A percentile compares a stretch with the other conserved stretches of the same genome.
These are phyloP conservation scores for Sebastes goodei DNA, from an alignment of 2,797 vertebrate species.

Conservation along the genomic window DNA sequence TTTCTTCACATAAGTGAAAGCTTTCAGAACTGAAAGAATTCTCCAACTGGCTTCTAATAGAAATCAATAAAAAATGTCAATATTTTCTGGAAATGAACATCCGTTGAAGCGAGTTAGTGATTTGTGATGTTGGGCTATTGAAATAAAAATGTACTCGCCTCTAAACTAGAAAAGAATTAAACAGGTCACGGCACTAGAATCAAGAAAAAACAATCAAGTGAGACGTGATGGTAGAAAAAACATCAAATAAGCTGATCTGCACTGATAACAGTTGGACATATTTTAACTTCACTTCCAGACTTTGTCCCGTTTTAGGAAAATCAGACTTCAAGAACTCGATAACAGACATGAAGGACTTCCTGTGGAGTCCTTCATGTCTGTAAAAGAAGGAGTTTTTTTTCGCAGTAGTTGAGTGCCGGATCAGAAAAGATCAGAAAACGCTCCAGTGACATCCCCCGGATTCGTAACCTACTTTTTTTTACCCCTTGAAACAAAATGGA, in stretches of 20 bases:
- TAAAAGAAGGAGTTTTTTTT: neutral
- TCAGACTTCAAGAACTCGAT: neutral
- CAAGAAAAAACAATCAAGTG: neutral
- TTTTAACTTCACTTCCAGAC: neutral
- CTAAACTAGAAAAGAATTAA: neutral
- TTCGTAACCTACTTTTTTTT: constrained; percentile 63
- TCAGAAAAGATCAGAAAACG: constrained; percentile 38
- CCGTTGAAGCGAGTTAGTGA: neutral
- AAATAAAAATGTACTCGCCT: neutral
- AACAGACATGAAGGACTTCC: neutral
- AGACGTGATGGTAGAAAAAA: neutral
- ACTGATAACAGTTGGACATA: neutral
- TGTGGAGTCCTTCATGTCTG: neutral
- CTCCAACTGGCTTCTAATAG: neutral
- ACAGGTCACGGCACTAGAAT: neutral
- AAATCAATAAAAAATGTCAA: neutral
- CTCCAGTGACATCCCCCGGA: constrained; percentile 36
- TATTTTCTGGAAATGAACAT: neutral
- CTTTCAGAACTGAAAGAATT: rapidly evolving
- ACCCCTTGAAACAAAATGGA: constrained; percentile 80
- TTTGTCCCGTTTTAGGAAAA: neutral
- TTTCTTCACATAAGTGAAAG: neutral
- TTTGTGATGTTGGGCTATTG: neutral
- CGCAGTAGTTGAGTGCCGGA: neutral
- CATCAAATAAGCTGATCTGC: rapidly evolving